Evolutionary conservation across 1,140 invertebrate genomes (phyloP).

Genomic region (Rhagoletis zephyria): DNA sequence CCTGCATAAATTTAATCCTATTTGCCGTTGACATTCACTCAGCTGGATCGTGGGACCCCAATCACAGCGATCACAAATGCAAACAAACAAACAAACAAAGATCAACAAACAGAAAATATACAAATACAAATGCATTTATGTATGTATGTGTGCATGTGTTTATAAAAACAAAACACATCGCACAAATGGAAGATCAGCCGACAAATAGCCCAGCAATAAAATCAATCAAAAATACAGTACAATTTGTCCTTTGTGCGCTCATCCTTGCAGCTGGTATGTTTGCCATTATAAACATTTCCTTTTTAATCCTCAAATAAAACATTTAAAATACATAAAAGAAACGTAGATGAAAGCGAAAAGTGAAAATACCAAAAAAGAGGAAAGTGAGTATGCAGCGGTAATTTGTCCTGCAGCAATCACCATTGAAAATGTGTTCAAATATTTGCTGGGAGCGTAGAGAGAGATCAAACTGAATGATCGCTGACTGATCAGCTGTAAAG

Average conservation of each 20-base stretch:
- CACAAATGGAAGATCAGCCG: slow-evolving; percentile 45
- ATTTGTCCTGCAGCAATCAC: slow-evolving; percentile 35
- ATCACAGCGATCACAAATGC: slow-evolving; percentile 46
- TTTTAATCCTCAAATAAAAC: slow-evolving; percentile 43
- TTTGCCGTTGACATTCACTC: slow-evolving; percentile 47
- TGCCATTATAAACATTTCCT: background rate
- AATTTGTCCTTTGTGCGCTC: slow-evolving; percentile 35
- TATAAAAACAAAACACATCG: slow-evolving; percentile 13
- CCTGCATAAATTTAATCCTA: slow-evolving; percentile 40
- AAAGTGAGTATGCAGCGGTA: background rate
- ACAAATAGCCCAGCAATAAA: slow-evolving; percentile 50
- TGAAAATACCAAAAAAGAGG: background rate
- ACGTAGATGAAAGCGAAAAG: slow-evolving; percentile 28
- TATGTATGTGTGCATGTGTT: background rate
- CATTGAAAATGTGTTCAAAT: slow-evolving; percentile 2
- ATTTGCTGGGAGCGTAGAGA: background rate
- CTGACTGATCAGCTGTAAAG: slow-evolving; percentile 46
- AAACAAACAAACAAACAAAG: slow-evolving; percentile 44
- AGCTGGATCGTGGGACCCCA: slow-evolving; percentile 11
- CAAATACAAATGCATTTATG: background rate
- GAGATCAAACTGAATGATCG: background rate
- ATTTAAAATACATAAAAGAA: slow-evolving; percentile 14
- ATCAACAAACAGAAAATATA: slow-evolving; percentile 37
- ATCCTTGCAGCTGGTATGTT: slow-evolving; percentile 34
- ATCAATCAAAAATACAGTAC: slow-evolving; percentile 45